Conservation (phyloP, 2,888 invertebrate species). For the Latheticus oryzae region DNA sequence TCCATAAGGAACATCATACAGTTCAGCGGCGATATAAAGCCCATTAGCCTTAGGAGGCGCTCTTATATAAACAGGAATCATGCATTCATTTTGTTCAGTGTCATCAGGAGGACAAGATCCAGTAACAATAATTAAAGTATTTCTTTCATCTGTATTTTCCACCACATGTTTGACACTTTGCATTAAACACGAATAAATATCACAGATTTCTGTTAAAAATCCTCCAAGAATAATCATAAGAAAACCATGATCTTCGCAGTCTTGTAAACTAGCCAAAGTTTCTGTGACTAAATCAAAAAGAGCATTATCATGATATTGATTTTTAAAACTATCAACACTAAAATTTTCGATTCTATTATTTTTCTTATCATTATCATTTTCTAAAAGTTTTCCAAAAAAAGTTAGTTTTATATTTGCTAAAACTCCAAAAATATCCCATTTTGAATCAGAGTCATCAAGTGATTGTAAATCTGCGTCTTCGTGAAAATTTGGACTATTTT, state of each 20-base stretch:
- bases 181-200: conserved; percentile 53
- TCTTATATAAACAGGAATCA: conserved; percentile 51
- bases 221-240: conserved; percentile 57
- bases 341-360: background rate
- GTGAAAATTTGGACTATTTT: conserved; percentile 10
- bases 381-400: conserved; percentile 53
- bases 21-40: conserved; percentile 43
- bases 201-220: conserved; percentile 49
- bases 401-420: conserved; percentile 52
- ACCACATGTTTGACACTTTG: conserved; percentile 57
- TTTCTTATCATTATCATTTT: conserved; percentile 41
- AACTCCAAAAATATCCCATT: conserved; percentile 53
- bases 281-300: conserved; percentile 53
- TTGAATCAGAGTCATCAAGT: conserved; percentile 16
- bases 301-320: conserved; percentile 45
- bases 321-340: background rate
- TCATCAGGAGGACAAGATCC: conserved; percentile 50
- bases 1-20: conserved; percentile 54
- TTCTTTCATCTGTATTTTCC: conserved; percentile 53
- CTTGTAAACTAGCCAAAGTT: conserved; percentile 49
- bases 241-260: conserved; percentile 50
- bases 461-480: conserved; percentile 7
- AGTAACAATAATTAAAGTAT: conserved; percentile 56
- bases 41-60: conserved; percentile 48
- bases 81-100: conserved; percentile 8